A percentile compares a stretch with the other conserved stretches of the same genome.
Conservation (phyloP, 2,797 vertebrate genomes). For the Brachymystax lenok region DNA sequence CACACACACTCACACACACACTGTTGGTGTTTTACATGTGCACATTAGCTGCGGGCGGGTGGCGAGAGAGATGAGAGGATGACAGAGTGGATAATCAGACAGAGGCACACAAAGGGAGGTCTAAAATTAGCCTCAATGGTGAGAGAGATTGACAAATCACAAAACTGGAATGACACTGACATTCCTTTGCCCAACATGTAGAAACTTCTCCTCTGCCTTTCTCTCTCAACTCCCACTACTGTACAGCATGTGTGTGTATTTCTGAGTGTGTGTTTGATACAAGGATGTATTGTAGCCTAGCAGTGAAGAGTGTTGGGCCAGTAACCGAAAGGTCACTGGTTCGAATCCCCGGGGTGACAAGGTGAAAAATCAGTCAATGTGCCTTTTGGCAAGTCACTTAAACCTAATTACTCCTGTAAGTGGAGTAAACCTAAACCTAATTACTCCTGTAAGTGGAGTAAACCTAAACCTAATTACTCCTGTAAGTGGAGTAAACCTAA, state of each 20-base stretch:
- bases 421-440: no score
- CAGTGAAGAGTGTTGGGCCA: no score
- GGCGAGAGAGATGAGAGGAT: slow-evolving; percentile 22
- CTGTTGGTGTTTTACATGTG: slow-evolving; percentile 23
- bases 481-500: no score
- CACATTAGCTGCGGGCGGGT: slow-evolving; percentile 21
- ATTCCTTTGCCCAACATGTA: slow-evolving; percentile 1
- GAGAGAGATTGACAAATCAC: slow-evolving; percentile 19
- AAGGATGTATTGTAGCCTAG: not conserved
- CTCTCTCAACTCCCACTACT: not conserved
- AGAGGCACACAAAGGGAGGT: slow-evolving; percentile 18
- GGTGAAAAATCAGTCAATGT: no score
- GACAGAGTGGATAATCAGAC: slow-evolving; percentile 40
- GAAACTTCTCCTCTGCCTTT: not conserved
- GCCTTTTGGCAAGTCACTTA: no score
- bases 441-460: no score
- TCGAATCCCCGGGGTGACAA: no score
- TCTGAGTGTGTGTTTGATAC: not conserved
- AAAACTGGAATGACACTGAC: slow-evolving; percentile 28
- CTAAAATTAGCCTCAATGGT: slow-evolving; percentile 21
- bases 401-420: no score
- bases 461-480: no score
- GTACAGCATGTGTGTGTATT: not conserved
- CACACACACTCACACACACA: slow-evolving; percentile 1
- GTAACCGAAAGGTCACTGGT: no score